These are phyloP conservation scores for Acridotheres tristis DNA, from an alignment of 2,797 vertebrate genomes.

Conservation along the genomic window DNA sequence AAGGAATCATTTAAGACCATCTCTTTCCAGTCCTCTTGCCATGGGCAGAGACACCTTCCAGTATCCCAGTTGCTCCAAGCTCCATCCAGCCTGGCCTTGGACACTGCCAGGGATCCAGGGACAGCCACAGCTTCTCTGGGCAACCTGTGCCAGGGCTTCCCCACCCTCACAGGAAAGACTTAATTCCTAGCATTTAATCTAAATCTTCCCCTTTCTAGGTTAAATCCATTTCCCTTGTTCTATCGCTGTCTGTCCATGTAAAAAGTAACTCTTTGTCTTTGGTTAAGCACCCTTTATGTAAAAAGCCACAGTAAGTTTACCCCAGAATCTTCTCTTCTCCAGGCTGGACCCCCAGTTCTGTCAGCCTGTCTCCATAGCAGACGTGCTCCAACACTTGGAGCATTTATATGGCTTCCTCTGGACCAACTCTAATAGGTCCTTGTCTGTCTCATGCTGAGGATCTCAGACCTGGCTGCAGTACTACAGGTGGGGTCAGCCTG, in stretches of 20 bases:
- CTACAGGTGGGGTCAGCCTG: neutral
- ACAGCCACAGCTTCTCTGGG: neutral
- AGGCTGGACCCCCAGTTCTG: neutral
- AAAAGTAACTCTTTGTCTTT: neutral
- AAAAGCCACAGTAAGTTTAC: neutral
- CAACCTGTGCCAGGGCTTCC: rapidly evolving
- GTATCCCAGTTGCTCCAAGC: neutral
- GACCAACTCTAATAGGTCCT: neutral
- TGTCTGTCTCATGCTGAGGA: neutral
- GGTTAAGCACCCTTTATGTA: neutral
- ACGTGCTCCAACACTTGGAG: neutral
- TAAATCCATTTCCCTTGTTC: neutral
- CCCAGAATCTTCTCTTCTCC: neutral
- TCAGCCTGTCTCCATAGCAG: neutral
- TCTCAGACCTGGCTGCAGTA: neutral
- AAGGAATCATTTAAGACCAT: neutral
- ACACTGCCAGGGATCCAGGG: neutral
- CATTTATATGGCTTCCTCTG: neutral
- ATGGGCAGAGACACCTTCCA: neutral
- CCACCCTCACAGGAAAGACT: neutral
- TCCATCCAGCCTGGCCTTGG: rapidly evolving
- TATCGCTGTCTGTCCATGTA: neutral
- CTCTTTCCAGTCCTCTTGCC: neutral
- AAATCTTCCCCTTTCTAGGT: neutral
- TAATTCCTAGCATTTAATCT: neutral